phyloP scores from a whole-genome alignment of 2,888 invertebrate genomes.

The Pterostichus madidus region DNA sequence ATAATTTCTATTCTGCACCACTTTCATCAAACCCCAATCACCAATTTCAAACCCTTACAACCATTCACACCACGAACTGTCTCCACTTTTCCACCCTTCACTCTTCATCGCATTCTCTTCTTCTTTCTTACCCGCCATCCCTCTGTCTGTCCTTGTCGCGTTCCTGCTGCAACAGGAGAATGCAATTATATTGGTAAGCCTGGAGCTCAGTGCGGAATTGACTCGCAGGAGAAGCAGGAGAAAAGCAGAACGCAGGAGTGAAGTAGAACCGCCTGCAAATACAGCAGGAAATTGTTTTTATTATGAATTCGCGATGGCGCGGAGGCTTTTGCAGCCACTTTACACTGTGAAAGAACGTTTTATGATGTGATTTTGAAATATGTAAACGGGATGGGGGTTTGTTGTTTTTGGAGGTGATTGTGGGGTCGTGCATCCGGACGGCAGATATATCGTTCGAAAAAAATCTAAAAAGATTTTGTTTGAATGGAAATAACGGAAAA shows the following conservation, averaged over 20 bases:
- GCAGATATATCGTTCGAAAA: too few relatives aligned
- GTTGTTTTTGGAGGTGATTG: too few relatives aligned
- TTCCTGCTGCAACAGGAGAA: conserved; percentile 42
- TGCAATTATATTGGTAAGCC: conserved; percentile 45
- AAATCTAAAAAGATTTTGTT: too few relatives aligned
- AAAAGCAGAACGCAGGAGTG: conserved; percentile 30
- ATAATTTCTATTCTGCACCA: too few relatives aligned
- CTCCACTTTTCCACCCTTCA: too few relatives aligned
- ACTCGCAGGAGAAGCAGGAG: not conserved
- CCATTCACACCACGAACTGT: too few relatives aligned
- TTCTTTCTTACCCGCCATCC: not conserved
- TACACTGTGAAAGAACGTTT: conserved; percentile 17
- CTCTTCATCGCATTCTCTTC: not conserved
- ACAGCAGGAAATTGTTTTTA: conserved; percentile 54
- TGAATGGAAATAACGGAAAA: too few relatives aligned
- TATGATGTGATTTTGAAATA: conserved; percentile 25
- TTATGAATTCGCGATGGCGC: conserved; percentile 41
- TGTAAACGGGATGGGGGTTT: too few relatives aligned
- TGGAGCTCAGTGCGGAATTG: conserved; percentile 14
- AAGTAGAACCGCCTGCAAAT: conserved; percentile 38
- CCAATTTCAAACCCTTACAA: too few relatives aligned
- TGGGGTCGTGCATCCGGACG: not conserved
- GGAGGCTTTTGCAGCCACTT: conserved; percentile 10
- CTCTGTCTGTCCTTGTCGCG: not conserved
- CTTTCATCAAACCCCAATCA: too few relatives aligned